Conservation (phyloP, 2,797 vertebrate genomes). For the Semotilus atromaculatus region DNA sequence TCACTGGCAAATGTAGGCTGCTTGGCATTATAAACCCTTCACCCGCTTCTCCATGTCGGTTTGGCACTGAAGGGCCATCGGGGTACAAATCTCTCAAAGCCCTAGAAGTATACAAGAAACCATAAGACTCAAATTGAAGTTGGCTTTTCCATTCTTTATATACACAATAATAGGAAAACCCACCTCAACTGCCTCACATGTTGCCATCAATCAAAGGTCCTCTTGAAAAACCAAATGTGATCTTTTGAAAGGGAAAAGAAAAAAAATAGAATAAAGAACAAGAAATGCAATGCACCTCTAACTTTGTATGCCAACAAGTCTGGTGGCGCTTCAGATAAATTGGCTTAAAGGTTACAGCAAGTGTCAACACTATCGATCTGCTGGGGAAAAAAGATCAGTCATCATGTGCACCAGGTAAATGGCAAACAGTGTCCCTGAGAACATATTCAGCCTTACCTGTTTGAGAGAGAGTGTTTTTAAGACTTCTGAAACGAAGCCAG, state of each 20-base stretch:
- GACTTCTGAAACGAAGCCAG: fast-evolving
- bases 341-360: slow-evolving; percentile 51
- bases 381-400: slow-evolving; percentile 63
- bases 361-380: slow-evolving; percentile 61
- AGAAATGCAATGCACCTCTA: fast-evolving
- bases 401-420: slow-evolving; percentile 44
- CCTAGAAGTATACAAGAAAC: neutral
- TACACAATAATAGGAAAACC: neutral
- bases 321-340: slow-evolving; percentile 45
- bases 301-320: fast-evolving
- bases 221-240: neutral
- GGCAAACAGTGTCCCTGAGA: too few species aligned
- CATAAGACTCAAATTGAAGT: neutral
- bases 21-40: neutral
- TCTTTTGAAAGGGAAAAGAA: neutral
- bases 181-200: neutral
- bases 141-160: too few species aligned
- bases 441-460: neutral
- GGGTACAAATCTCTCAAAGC: neutral
- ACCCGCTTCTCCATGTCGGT: neutral
- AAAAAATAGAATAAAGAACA: fast-evolving
- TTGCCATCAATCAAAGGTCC: neutral
- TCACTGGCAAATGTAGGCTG: neutral
- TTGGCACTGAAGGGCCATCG: neutral
- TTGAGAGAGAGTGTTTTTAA: neutral